Base-by-base conservation (phyloP, 1,140 invertebrate genomes). In the Musca vetustissima region DNA sequence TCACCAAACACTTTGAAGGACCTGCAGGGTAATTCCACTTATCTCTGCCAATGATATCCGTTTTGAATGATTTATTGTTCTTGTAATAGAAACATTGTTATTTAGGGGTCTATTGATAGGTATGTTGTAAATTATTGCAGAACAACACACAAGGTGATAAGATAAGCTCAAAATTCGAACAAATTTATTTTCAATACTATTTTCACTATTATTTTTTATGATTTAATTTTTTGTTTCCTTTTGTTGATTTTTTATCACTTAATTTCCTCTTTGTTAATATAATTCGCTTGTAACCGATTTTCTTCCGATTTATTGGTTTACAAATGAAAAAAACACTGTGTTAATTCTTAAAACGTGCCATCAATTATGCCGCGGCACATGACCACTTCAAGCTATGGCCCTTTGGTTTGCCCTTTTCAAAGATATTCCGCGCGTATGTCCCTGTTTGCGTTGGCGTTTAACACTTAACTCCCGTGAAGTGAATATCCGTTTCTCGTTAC, bases 291-390 rank as follows among this genome's bases (percentile, higher is more conserved):
- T 43, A 43, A 43, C 11, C 13, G 36, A 43, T 43, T 32, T 32
- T 32, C 36, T 13, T 43, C 36, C 28, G 8, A 28, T 28, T 28
- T 28, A 8, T 8, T 43, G 36, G 13, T 43, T 43, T 43, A 8
- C 11, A 8, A 8, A 9, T 43, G 3, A 43, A 8, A 4, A 43
- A 43, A 43, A 43, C 36, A 43, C 36, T 13, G 36, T 13, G 36
- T 11, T 43, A 43, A 61, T 61, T 61, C 57, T 8, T 11, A 14
- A 61, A 61, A 61, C 57, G 57, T 61, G 57, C 17, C 57, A 19
- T 1, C 57, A 36, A 43, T 61, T 61, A 61, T 52, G 36, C 6
- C 11, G 4, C 17, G 28, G 15, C 57, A 61, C 57, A 61, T 36
- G 57, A 13, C 28, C 28, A 9, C 24, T 59, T 36, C 32, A n/a